Conservation (phyloP, 1,140 invertebrate genomes). For the Halictus rubicundus region DNA sequence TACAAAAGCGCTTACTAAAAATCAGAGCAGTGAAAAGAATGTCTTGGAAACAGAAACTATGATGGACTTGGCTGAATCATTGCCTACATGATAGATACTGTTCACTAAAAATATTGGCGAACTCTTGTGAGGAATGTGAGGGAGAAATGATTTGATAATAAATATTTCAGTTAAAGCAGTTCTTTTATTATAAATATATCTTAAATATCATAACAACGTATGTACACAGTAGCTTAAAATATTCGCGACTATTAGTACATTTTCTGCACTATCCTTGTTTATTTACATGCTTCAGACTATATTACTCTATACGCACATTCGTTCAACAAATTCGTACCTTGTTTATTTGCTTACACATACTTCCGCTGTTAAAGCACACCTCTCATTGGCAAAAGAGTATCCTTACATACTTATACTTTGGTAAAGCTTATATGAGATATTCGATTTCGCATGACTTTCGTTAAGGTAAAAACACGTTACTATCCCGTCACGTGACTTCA, state of each 20-base stretch:
- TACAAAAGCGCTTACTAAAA: conserved; percentile 66
- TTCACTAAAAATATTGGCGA: not conserved
- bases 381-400: not conserved
- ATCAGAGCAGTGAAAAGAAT: conserved; percentile 60
- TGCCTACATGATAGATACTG: conserved; percentile 58
- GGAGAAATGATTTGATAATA: conserved; percentile 5
- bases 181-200: conserved; percentile 60
- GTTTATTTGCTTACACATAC: not conserved
- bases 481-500: too few species aligned
- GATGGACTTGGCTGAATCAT: conserved; percentile 72
- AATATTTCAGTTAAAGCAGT: conserved; percentile 1
- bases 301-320: not conserved
- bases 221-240: conserved; percentile 29
- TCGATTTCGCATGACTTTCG: not conserved
- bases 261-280: not conserved
- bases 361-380: not conserved
- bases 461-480: too few species aligned
- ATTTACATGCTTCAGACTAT: conserved; percentile 20
- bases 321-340: not conserved
- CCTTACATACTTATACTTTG: conserved; percentile 25
- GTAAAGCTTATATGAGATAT: conserved; percentile 47
- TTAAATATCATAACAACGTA: conserved; percentile 64
- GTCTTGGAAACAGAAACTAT: conserved; percentile 68
- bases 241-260: too few species aligned
- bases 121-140: not conserved